Percentiles rank a stretch among this genome's conserved stretches.
Conservation (phyloP, 2,888 invertebrate species). For the Selenia dentaria region DNA sequence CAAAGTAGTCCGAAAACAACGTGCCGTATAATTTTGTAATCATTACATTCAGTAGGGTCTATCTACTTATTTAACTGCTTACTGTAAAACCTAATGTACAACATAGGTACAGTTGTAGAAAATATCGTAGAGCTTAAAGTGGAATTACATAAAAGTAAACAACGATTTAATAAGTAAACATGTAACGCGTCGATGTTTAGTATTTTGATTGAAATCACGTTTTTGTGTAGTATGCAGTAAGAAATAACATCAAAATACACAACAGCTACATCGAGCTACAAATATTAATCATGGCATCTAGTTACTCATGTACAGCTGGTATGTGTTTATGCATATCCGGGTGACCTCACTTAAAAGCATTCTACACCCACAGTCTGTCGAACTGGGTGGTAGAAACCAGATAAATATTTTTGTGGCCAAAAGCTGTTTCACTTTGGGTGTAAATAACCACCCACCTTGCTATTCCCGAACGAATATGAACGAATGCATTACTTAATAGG, state of each 20-base stretch:
- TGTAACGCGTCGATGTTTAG: conserved; percentile 41
- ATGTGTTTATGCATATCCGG: background rate
- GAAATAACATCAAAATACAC: conserved; percentile 30
- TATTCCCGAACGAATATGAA: conserved; percentile 10
- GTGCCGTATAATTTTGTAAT: no score
- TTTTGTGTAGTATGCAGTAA: conserved; percentile 43
- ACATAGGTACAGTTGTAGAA: no score
- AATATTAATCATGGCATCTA: conserved; percentile 26
- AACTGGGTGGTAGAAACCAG: conserved; percentile 19
- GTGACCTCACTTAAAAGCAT: conserved; percentile 10
- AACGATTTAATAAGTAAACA: conserved; percentile 38
- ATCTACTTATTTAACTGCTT: no score
- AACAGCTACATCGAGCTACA: conserved; percentile 33
- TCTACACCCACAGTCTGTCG: conserved; percentile 21
- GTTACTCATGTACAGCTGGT: conserved; percentile 1
- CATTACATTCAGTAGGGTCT: no score
- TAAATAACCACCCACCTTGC: conserved; percentile 16
- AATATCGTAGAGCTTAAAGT: conserved; percentile 11
- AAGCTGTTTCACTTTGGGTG: conserved; percentile 12
- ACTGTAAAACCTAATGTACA: no score
- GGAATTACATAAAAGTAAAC: conserved; percentile 1
- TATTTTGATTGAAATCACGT: conserved; percentile 46
- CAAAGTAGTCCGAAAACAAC: no score
- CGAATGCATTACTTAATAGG: conserved; percentile 5
- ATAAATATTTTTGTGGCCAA: conserved; percentile 14